Evolutionary conservation across 2,113 vertebrate species (phyloP).

Genomic region (Amphiprion percula): DNA sequence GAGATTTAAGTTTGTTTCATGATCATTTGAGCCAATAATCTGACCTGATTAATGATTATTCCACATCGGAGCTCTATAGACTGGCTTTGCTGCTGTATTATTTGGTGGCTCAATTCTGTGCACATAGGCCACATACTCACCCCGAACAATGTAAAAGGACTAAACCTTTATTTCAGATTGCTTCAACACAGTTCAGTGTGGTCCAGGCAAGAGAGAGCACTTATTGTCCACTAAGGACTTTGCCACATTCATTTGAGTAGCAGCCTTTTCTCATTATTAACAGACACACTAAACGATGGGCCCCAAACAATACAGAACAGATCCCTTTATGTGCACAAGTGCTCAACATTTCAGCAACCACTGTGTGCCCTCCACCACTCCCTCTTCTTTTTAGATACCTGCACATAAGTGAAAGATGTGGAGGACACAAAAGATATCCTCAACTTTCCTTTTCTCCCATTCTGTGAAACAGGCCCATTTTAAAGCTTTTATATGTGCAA

Average conservation of each 20-base stretch:
- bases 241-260: slow-evolving; percentile 85
- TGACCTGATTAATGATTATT: not conserved
- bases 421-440: slow-evolving; percentile 85
- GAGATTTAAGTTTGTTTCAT: not conserved
- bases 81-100: slow-evolving; percentile 29
- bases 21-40: slow-evolving; percentile 6
- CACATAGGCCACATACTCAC: slow-evolving; percentile 60
- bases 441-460: slow-evolving; percentile 83
- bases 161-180: slow-evolving; percentile 79
- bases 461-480: slow-evolving; percentile 81
- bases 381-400: slow-evolving; percentile 86
- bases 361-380: slow-evolving; percentile 64
- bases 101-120: slow-evolving; percentile 53
- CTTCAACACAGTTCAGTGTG: slow-evolving; percentile 81
- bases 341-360: slow-evolving; percentile 77
- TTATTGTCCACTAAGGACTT: slow-evolving; percentile 82
- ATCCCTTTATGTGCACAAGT: slow-evolving; percentile 86
- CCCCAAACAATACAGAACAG: slow-evolving; percentile 82
- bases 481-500: slow-evolving; percentile 83
- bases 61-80: slow-evolving; percentile 13
- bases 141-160: slow-evolving; percentile 62
- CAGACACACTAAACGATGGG: slow-evolving; percentile 84
- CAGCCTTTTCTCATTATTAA: slow-evolving; percentile 84
- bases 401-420: slow-evolving; percentile 83
- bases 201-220: slow-evolving; percentile 77